Base-by-base conservation (phyloP, 92 coral and sea anemone species). In the Phenganax marumi region DNA sequence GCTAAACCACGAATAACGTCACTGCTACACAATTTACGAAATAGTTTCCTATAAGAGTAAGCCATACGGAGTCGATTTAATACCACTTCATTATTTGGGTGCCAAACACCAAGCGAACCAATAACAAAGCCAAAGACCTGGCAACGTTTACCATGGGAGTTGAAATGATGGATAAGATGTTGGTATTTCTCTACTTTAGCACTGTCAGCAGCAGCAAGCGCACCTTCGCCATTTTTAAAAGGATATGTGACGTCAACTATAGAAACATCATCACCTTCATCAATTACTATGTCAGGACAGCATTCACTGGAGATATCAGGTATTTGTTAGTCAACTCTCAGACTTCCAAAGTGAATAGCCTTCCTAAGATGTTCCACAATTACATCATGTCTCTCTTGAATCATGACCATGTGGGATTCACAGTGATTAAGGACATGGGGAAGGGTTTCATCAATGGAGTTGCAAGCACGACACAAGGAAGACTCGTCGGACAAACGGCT, bases 171-270 rank as follows among this genome's bases (percentile, higher is more conserved):
- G 6, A 48, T 8, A 57, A 72, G 57, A 57, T 46, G 54, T 14
- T 49, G 6, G 13, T 72, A 72, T 24, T 72, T 72, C 1, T 7
- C 0, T 3, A 72, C 1, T 22, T 70, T 72, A 7, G 21, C n/a
- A 4, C 8, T 10, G 9, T 72, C 77, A 13, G 57, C 77, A 0
- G 68, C 8, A 13, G 43, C 68, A 9, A 62, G 8, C 33, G 68
- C 68, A 18, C 18, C 33, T 0, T 19, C 26, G 12, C 77, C 77
- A 50, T 72, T 72, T 14, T 72, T 58, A 8, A 72, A 72, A 2
- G 77, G 77, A 18, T 26, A 49, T 8, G 56, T 47, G 7, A 72
- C 77, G 26, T 72, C 57, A 19, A 72, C 48, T 14, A 72, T 50
- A 10, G 58, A 48, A 8, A 72, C 56, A 8, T 50, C 33, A 12